Conservation (phyloP, 2,888 invertebrate species). For the Ennomos quercinarius region DNA sequence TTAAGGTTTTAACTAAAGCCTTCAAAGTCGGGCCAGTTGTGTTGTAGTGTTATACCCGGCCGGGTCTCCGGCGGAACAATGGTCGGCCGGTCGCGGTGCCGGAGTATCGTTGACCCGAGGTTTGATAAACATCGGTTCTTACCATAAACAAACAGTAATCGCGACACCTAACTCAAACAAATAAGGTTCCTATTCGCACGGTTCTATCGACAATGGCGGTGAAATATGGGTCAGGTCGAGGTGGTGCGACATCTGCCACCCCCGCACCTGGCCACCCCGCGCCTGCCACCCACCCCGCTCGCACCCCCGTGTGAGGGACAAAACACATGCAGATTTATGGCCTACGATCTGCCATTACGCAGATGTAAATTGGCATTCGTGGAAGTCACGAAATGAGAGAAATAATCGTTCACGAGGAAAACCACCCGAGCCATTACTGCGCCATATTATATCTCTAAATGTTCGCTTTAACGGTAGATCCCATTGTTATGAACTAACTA, state of each 20-base stretch:
- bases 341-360: conserved; percentile 27
- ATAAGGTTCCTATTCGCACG: conserved; percentile 20
- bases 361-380: conserved; percentile 33
- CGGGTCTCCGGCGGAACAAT: no score
- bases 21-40: no score
- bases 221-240: conserved; percentile 64
- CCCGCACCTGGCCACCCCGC: conserved; percentile 66
- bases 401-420: not conserved
- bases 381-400: conserved; percentile 9
- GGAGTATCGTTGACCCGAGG: conserved; percentile 34
- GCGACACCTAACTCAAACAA: not conserved
- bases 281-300: conserved; percentile 28
- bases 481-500: no score
- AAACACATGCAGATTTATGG: conserved; percentile 72
- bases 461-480: not conserved
- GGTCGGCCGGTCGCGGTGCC: not conserved
- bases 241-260: conserved; percentile 72
- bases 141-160: conserved; percentile 23
- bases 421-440: no score
- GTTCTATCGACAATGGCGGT: conserved; percentile 18
- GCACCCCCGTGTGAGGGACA: conserved; percentile 37
- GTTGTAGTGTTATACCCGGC: no score
- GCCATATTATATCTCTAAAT: no score
- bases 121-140: conserved; percentile 7
- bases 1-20: no score